A percentile compares a stretch with the other conserved stretches of the same genome.
These are phyloP conservation scores for Oncorhynchus mykiss DNA, from an alignment of 2,113 vertebrate genomes.

Conservation along the genomic window DNA sequence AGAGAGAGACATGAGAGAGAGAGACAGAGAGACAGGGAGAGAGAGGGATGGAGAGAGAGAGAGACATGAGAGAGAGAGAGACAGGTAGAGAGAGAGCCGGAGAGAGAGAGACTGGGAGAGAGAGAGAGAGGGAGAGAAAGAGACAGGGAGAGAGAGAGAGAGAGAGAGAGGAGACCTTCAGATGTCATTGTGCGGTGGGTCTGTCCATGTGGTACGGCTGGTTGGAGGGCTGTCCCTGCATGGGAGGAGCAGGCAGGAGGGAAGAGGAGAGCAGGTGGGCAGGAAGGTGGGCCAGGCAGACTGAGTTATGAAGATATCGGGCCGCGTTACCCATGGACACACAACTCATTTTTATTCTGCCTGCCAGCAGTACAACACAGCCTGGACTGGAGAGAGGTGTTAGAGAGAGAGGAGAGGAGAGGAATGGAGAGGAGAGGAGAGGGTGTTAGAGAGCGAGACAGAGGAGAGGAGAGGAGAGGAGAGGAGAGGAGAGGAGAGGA, in stretches of 20 bases:
- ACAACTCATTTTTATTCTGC: conserved; percentile 77
- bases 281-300: background rate
- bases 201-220: background rate
- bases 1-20: too few species aligned
- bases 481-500: background rate
- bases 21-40: background rate
- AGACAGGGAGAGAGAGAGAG: rapidly evolving
- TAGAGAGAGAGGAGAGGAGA: background rate
- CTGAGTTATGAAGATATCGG: background rate
- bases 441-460: too few species aligned
- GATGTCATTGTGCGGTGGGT: background rate
- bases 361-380: conserved; percentile 53
- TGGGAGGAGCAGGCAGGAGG: background rate
- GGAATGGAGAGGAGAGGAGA: too few species aligned
- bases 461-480: background rate
- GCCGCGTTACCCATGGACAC: background rate
- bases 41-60: background rate
- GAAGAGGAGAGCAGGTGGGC: background rate
- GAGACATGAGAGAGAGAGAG: conserved; percentile 2
- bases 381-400: conserved; percentile 58
- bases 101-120: background rate
- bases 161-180: background rate
- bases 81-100: background rate
- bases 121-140: background rate
- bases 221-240: too few species aligned